Evolutionary conservation across 2,888 invertebrate genomes (phyloP).

Genomic region (Tanytarsus gracilentus): DNA sequence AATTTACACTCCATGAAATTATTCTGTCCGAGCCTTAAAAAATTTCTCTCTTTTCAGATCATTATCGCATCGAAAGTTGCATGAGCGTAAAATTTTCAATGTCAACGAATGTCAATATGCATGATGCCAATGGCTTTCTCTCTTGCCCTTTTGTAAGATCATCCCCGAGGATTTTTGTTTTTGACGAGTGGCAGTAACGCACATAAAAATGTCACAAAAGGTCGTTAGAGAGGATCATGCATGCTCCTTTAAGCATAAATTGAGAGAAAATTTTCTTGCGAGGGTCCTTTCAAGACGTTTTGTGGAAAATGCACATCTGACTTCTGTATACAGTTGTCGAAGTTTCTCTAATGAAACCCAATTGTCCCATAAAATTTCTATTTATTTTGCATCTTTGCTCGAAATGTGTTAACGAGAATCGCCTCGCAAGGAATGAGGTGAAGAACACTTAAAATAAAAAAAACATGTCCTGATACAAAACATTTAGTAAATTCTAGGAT

Average conservation of each 20-base stretch:
- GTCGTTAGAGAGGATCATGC: constrained; percentile 22
- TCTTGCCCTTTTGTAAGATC: too few species aligned
- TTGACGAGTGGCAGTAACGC: constrained; percentile 13
- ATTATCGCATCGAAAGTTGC: neutral
- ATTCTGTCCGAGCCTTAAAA: neutral
- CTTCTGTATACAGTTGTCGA: constrained; percentile 1
- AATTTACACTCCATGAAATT: too few species aligned
- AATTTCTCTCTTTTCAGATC: too few species aligned
- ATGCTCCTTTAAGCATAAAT: constrained; percentile 13
- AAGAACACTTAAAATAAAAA: too few species aligned
- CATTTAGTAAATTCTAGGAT: too few species aligned
- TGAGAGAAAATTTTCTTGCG: neutral
- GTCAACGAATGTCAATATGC: constrained; percentile 23
- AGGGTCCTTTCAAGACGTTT: neutral
- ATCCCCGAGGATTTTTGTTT: constrained; percentile 7
- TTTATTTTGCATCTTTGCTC: constrained; percentile 23
- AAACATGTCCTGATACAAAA: too few species aligned
- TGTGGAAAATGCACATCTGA: constrained; percentile 23
- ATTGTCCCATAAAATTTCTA: constrained; percentile 24
- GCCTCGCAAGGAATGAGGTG: neutral
- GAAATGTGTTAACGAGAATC: constrained; percentile 10
- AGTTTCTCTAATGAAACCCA: constrained; percentile 16
- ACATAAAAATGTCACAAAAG: neutral
- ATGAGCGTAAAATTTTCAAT: constrained; percentile 13
- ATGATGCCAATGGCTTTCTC: too few species aligned